Percentiles rank a stretch among this genome's conserved stretches.
These are phyloP conservation scores for Lophius americanus DNA, from an alignment of 2,797 vertebrate genomes.

Conservation along the genomic window DNA sequence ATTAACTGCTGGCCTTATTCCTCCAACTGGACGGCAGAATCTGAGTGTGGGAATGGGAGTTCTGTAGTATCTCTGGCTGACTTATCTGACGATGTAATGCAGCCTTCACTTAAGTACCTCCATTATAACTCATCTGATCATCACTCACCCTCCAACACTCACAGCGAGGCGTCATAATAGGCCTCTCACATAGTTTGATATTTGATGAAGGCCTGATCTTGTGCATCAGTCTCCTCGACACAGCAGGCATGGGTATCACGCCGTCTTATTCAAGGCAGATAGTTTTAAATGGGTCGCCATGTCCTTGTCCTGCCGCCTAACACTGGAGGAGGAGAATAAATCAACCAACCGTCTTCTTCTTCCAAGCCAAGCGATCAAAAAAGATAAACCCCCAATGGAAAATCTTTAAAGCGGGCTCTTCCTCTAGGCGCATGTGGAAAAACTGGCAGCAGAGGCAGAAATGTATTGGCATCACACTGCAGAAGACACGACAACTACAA, in stretches of 20 bases:
- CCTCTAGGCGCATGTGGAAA: constrained; percentile 14
- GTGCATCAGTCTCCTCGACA: constrained; percentile 40
- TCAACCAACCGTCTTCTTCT: constrained; percentile 58
- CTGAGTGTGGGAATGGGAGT: constrained; percentile 7
- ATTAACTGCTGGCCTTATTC: background rate
- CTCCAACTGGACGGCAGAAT: background rate
- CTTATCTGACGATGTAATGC: constrained; percentile 6
- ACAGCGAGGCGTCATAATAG: constrained; percentile 62
- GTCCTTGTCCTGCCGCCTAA: constrained; percentile 66
- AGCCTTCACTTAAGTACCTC: constrained; percentile 31
- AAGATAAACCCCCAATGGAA: constrained; percentile 72
- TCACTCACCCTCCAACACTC: constrained; percentile 46
- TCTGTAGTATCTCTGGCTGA: constrained; percentile 20
- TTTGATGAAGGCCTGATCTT: constrained; percentile 28
- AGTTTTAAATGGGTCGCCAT: constrained; percentile 58
- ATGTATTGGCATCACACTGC: constrained; percentile 11
- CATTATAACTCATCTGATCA: constrained; percentile 47
- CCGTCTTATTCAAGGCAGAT: constrained; percentile 12
- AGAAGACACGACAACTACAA: constrained; percentile 21
- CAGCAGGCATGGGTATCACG: constrained; percentile 29
- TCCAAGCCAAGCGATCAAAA: constrained; percentile 56
- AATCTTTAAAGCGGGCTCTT: constrained; percentile 61
- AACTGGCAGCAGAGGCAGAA: constrained; percentile 20
- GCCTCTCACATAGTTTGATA: constrained; percentile 33
- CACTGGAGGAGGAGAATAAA: constrained; percentile 61